Evolutionary conservation across 1,140 invertebrate species (phyloP), one percentile per base, ranked within the genome.

Genomic region (Tyrophagus putrescentiae): DNA sequence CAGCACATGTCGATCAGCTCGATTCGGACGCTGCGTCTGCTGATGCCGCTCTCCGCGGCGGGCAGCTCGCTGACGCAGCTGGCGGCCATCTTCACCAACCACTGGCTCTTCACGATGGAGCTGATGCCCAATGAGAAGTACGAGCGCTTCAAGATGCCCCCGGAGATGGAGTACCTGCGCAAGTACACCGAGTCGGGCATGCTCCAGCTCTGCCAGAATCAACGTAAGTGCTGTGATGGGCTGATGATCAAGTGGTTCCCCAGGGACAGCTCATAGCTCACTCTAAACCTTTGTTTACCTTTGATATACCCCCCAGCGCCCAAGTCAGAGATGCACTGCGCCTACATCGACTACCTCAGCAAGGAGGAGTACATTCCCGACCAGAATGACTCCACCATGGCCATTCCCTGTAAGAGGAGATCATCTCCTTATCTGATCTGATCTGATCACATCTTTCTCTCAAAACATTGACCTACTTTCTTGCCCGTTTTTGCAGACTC

Each of bases 271-370:
- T 60, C 4, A 9, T n/a, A 9, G 25, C 16, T 33, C 3, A 18
- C 1, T 59, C 5, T 16, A 39, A 33, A 16, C 21, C 39, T 29
- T 57, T 25, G 21, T 11, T 58, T 27, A 53, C 53, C 39, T 32
- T 60, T 64, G 57, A 23, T 59, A 63, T 50, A 60, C 39, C 63
- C 65, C 69, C 1, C 64, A 72, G 71, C 71, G 52, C 72, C 72
- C 25, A 64, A 70, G 42, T 60, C 36, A 9, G 61, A 69, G 11
- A 65, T 68, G 62, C 66, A 81, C 62, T 88, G 86, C 72, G 76
- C 80, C 62, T 81, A 82, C 72, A 87, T 90, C 62, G 84, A 88
- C 65, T 89, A 87, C 70, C 88, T 90, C 68, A 80, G 85, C 4
- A 77, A 82, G 64, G 84, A 86, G 66, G 82, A 84, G 63, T 87